Conservation (phyloP, 2,888 invertebrate genomes). For the Drosophila nigritarsus region DNA sequence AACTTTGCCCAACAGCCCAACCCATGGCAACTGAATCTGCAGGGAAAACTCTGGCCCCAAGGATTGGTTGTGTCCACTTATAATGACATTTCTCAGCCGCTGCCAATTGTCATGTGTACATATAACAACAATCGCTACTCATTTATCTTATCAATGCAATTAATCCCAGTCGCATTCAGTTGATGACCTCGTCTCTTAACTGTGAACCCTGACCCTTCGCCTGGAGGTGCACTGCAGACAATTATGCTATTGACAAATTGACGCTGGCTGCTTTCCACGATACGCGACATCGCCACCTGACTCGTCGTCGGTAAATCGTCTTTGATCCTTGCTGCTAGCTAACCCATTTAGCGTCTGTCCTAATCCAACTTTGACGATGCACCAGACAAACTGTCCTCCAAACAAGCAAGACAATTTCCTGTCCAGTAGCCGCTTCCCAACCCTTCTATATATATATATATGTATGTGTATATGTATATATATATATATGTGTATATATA, state of each 20-base stretch:
- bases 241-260: conserved; percentile 83
- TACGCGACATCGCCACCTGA: conserved; percentile 47
- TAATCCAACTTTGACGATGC: conserved; percentile 60
- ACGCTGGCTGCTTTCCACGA: conserved; percentile 49
- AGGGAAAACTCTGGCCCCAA: not conserved
- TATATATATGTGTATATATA: not conserved
- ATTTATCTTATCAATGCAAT: conserved; percentile 84
- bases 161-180: conserved; percentile 67
- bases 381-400: conserved; percentile 59
- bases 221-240: conserved; percentile 56
- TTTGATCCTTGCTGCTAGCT: conserved; percentile 5
- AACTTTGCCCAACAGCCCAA: conserved; percentile 23
- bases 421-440: conserved; percentile 18
- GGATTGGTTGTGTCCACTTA: conserved; percentile 53
- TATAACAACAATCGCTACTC: conserved; percentile 75
- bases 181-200: conserved; percentile 35
- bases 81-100: conserved; percentile 68
- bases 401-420: conserved; percentile 71
- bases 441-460: not conserved
- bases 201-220: conserved; percentile 9
- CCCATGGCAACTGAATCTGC: not conserved
- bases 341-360: conserved; percentile 64
- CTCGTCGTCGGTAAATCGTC: not conserved
- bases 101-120: conserved; percentile 70
- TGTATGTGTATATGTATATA: not conserved